A percentile compares a stretch with the other conserved stretches of the same genome.
These are phyloP conservation scores for Dendronephthya gigantea DNA, from an alignment of 64 coral and sea anemone genomes.

Conservation along the genomic window DNA sequence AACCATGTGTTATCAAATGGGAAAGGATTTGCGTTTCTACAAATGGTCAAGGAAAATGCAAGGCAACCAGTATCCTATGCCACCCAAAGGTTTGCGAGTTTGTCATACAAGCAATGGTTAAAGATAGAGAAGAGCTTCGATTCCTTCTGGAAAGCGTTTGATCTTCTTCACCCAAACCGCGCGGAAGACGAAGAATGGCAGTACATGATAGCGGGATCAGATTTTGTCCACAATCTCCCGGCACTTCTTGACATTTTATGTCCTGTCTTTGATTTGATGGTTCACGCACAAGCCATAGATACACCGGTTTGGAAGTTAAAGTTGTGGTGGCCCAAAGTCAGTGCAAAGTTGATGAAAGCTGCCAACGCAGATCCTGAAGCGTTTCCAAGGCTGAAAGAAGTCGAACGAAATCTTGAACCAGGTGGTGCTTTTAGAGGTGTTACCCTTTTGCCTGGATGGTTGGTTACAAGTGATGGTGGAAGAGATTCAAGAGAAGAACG, in stretches of 20 bases:
- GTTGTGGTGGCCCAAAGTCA: conserved; percentile 14
- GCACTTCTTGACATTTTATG: not conserved
- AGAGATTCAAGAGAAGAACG: not conserved
- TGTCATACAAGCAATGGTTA: not conserved
- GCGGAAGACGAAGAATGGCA: not conserved
- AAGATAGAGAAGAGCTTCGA: not conserved
- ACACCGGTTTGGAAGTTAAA: conserved; percentile 12
- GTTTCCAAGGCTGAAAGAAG: not conserved
- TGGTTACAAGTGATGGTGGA: not conserved
- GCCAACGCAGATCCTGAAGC: not conserved
- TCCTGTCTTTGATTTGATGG: conserved; percentile 1
- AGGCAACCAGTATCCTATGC: not conserved
- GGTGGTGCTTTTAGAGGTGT: conserved; percentile 3
- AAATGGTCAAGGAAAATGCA: not conserved
- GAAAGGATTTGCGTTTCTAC: conserved; percentile 16
- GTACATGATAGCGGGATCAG: conserved; percentile 5
- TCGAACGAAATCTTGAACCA: not conserved
- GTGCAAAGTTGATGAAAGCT: not conserved
- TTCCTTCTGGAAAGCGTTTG: not conserved
- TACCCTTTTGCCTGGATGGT: not conserved
- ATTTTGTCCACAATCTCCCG: not conserved
- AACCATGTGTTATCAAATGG: not conserved
- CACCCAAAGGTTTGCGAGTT: not conserved
- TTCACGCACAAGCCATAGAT: not conserved
- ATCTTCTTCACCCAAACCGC: not conserved